Evolutionary conservation across 2,113 vertebrate species (phyloP), one percentile per base, ranked within the genome.

Genomic region (Tinamus guttatus): DNA sequence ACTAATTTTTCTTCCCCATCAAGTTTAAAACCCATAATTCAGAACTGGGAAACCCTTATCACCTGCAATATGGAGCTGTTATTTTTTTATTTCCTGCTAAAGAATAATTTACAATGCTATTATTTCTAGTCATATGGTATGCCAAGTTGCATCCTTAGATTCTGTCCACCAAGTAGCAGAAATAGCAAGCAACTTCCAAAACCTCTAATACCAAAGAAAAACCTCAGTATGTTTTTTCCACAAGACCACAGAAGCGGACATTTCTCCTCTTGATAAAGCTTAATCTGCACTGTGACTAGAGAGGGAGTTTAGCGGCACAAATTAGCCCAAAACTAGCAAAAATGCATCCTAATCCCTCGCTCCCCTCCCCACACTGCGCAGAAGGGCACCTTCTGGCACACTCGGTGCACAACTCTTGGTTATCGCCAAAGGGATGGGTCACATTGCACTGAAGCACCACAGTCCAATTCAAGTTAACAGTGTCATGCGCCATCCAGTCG

Each of bases 21-120:
- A 51, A 68, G 30, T 11, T 91, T 64, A 68, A 87, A 76, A 43
- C 38, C 15, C 87, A 25, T 82, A 36, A 79, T 82, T 91, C 87
- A 79, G 67, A 73, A 64, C 19, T 38, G 47, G 11, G 11, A 7
- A 86, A 85, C 43, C 62, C 75, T 24, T 40, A 87, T 45, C 51
- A 76, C 32, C 38, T 56, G 15, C 13, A 71, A 82, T 12, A 28
- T 11, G 40, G 28, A 70, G 60, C 25, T 77, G 19, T 32, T 32
- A 24, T 47, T 49, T 68, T 69, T 69, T 34, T 16, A 59, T 49
- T 87, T 18, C 11, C 25, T 82, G 45, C 19, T 28, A 38, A 76
- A 80, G 41, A 68, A 60, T 12, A 25, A 13, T 43, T 59, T 80
- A 64, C 7, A 30, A 16, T 25, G 25, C 20, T 68, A 28, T 69